Evolutionary conservation across 2,888 invertebrate species (phyloP), one percentile per base, ranked within the genome.

Genomic region (Acanthosepion pharaonis): DNA sequence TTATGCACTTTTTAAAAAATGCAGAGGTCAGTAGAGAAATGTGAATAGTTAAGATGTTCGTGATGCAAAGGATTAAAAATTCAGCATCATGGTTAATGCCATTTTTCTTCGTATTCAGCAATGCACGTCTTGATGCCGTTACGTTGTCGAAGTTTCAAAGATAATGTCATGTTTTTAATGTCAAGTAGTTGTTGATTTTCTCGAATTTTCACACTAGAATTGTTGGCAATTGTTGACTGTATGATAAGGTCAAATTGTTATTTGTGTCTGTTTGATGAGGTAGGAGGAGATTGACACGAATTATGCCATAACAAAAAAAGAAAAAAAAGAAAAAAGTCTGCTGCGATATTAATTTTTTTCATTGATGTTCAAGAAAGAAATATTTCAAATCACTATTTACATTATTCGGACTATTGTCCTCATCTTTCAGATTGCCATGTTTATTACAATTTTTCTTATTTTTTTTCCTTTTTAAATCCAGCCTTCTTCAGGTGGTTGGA

Each of bases 391-490:
- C 25, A 64, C 5, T 25, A 23, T 8, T 11, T 15, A 51, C 51
- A 51, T 6, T 11, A 51, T 51, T 51, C 15, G 3, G 51, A 15
- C 51, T 51, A 51, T 8, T 51, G 15, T 51, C 51, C 15, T 51
- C 51, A 5, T 51, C 51, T 51, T 42, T 51, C n/a, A n/a, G n/a
- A 6, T 51, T 6, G 15, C 8, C 15, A 8, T 42, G 2, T 42
- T 42, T 42, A 33, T 33, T 33, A 33, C 33, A n/a, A n/a, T n/a
- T n/a, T n/a, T n/a, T n/a, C n/a, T n/a, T n/a, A n/a, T n/a, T n/a
- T n/a, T n/a, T n/a, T n/a, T n/a, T n/a, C n/a, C n/a, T n/a, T n/a
- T 2, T 42, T 1, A 0, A 2, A 0, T 42, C 42, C 42, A 2
- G 42, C 42, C 42, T 3, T 42, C 1, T 42, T 42, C 3, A 42